phyloP scores from a whole-genome alignment of 2,113 vertebrate species.

The Sylvietta virens region DNA sequence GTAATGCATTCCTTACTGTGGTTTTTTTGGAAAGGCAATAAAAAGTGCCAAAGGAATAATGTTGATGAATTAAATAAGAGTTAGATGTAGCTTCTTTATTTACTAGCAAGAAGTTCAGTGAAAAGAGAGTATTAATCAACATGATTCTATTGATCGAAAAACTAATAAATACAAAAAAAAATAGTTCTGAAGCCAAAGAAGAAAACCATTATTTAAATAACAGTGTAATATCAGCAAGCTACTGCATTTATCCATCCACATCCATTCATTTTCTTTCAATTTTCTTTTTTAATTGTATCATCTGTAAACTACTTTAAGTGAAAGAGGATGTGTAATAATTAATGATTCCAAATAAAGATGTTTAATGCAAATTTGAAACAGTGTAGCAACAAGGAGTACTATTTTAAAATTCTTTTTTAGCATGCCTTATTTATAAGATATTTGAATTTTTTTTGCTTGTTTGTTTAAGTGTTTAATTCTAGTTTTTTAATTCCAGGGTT shows the following conservation, averaged over 20 bases:
- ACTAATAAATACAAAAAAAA: neutral
- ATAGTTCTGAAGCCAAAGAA: neutral
- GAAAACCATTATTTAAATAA: neutral
- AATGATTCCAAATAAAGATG: neutral
- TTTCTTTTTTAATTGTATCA: neutral
- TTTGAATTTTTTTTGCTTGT: neutral
- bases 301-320: neutral
- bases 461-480: neutral
- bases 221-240: neutral
- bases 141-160: neutral
- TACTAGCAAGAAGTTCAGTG: neutral
- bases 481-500: neutral
- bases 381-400: neutral
- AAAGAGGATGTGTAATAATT: neutral
- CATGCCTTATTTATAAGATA: neutral
- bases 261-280: neutral
- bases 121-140: neutral
- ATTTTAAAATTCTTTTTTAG: neutral
- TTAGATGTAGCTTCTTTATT: neutral
- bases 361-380: neutral
- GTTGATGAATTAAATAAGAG: neutral
- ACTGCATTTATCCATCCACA: neutral
- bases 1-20: neutral
- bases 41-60: neutral
- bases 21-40: neutral